phyloP scores from a whole-genome alignment of 2,888 invertebrate genomes.

The Clanis bilineata region DNA sequence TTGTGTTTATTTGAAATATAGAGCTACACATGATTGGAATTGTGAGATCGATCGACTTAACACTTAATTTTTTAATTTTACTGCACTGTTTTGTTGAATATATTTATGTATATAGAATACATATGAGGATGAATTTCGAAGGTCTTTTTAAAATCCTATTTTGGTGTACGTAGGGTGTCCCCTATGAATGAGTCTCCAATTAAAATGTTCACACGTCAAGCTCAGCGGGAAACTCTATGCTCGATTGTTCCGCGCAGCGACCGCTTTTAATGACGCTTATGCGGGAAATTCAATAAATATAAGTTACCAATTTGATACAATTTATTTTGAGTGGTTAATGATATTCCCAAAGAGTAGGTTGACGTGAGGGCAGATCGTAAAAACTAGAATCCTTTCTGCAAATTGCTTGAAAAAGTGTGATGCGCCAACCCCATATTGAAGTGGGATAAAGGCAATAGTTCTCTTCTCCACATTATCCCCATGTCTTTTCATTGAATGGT shows the following conservation, averaged over 20 bases:
- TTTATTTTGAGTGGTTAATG: conserved; percentile 5
- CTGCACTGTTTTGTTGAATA: conserved; percentile 2
- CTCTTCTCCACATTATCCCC: no score
- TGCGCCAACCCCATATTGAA: no score
- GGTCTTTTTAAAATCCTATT: conserved; percentile 46
- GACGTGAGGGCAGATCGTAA: no score
- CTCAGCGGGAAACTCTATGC: conserved; percentile 59
- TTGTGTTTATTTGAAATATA: conserved; percentile 42
- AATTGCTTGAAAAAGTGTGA: no score
- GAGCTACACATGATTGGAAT: conserved; percentile 25
- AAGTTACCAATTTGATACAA: conserved; percentile 37
- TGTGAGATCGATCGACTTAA: conserved; percentile 26
- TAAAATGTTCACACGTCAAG: conserved; percentile 77
- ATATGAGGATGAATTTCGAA: background rate
- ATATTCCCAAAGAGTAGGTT: no score
- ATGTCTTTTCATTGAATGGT: no score
- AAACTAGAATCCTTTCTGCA: no score
- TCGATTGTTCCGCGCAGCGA: conserved; percentile 37
- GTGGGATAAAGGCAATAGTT: no score
- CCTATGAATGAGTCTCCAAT: conserved; percentile 58
- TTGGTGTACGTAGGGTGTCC: conserved; percentile 49
- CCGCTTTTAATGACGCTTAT: conserved; percentile 40
- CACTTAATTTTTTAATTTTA: conserved; percentile 29
- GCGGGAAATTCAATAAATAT: conserved; percentile 43
- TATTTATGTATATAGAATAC: background rate